These are phyloP conservation scores for Enteromius anoplus DNA, from an alignment of 2,797 vertebrate species.

Conservation along the genomic window DNA sequence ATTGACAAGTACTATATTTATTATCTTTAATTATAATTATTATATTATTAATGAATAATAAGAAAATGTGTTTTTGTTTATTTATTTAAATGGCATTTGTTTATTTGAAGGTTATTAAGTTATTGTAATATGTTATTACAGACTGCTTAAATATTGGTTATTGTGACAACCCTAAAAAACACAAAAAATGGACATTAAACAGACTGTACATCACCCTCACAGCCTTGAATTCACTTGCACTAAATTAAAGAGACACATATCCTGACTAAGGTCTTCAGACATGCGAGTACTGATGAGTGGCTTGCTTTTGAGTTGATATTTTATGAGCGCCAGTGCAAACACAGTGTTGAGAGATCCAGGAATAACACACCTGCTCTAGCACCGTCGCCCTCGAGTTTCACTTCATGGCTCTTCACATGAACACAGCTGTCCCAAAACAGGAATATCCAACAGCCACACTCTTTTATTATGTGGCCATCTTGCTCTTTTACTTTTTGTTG, in stretches of 20 bases:
- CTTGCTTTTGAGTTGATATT: constrained; percentile 37
- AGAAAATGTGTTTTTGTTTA: background rate
- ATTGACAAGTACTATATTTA: background rate
- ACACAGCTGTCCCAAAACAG: constrained; percentile 27
- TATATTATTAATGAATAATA: background rate
- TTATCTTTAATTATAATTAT: background rate
- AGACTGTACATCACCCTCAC: background rate
- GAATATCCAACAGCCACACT: constrained; percentile 27
- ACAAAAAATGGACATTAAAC: background rate
- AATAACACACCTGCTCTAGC: constrained; percentile 42
- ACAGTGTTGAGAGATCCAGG: constrained; percentile 29
- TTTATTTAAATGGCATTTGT: background rate
- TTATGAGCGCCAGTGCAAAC: constrained; percentile 24
- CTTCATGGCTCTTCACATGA: constrained; percentile 1
- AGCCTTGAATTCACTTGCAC: background rate
- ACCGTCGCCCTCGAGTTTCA: background rate
- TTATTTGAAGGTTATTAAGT: too few species aligned
- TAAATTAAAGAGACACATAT: constrained; percentile 11
- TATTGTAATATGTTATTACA: too few species aligned
- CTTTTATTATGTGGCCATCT: background rate
- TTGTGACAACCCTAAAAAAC: background rate
- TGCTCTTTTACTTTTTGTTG: constrained; percentile 6
- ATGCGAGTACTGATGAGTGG: constrained; percentile 16
- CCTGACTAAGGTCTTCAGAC: constrained; percentile 10
- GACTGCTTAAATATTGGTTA: background rate